These are phyloP conservation scores for Muscicapa adusta DNA, from an alignment of 2,113 vertebrate species.

Conservation along the genomic window DNA sequence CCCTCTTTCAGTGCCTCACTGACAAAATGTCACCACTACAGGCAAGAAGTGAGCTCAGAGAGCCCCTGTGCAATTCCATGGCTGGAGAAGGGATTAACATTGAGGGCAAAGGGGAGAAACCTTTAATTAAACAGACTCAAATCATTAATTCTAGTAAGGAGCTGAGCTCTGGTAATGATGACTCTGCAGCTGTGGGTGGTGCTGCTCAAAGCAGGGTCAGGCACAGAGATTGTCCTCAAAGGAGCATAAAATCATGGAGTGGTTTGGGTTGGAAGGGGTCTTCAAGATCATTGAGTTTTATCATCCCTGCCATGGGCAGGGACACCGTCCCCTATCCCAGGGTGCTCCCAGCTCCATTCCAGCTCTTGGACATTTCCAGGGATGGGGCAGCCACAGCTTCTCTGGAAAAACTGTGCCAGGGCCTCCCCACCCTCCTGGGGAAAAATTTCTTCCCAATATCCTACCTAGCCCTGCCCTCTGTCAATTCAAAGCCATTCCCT, in stretches of 20 bases:
- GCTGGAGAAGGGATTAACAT: background rate
- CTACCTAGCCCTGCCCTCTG: background rate
- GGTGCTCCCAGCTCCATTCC: fast-evolving
- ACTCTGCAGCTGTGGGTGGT: background rate
- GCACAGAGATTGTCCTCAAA: background rate
- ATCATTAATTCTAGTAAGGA: background rate
- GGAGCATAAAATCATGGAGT: background rate
- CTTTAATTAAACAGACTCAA: background rate
- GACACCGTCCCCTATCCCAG: background rate
- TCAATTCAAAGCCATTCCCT: fast-evolving
- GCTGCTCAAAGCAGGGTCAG: background rate
- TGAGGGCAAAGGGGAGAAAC: background rate
- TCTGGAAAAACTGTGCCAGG: fast-evolving
- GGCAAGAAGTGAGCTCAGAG: background rate
- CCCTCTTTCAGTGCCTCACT: background rate
- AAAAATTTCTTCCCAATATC: background rate
- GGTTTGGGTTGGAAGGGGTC: background rate
- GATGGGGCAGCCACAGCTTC: background rate
- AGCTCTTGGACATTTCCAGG: background rate
- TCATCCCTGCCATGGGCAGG: background rate
- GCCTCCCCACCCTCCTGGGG: fast-evolving
- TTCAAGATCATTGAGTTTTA: background rate
- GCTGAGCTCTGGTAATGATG: background rate
- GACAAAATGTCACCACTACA: background rate
- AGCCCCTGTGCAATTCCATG: background rate